Conservation (phyloP, 1,140 invertebrate genomes). For the Probaryconus sp. region DNA sequence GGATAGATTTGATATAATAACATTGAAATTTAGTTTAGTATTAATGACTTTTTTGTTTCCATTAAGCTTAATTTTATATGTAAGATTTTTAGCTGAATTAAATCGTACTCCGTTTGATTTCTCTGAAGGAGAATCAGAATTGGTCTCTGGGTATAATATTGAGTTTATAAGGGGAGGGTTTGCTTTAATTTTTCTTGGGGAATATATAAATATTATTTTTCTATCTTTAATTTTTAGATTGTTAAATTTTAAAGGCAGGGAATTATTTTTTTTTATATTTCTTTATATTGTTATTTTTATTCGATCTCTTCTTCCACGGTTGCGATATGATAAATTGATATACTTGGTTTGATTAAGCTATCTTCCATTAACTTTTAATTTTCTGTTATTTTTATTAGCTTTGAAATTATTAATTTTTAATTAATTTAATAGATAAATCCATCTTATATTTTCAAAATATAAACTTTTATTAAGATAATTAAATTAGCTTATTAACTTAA, state of each 20-base stretch:
- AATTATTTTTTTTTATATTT: constrained; percentile 77
- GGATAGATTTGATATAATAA: constrained; percentile 35
- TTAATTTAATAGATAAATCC: constrained; percentile 79
- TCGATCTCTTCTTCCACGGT: constrained; percentile 79
- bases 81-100: constrained; percentile 82
- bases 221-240: constrained; percentile 80
- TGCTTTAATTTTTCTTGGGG: constrained; percentile 85
- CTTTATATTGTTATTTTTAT: constrained; percentile 80
- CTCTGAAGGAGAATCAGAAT: constrained; percentile 85
- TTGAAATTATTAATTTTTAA: constrained; percentile 25
- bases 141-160: constrained; percentile 88
- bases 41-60: constrained; percentile 76
- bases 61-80: constrained; percentile 79
- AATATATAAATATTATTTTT: constrained; percentile 85
- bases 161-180: constrained; percentile 84
- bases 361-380: constrained; percentile 79
- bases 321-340: constrained; percentile 82
- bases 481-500: constrained; percentile 26
- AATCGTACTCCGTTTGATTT: constrained; percentile 89
- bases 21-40: constrained; percentile 59
- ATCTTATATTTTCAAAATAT: constrained; percentile 83
- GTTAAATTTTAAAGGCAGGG: constrained; percentile 78
- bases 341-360: constrained; percentile 79
- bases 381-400: constrained; percentile 69
- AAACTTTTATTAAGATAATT: constrained; percentile 79